Percentiles rank a stretch among this genome's conserved stretches.
phyloP scores from a whole-genome alignment of 2,797 vertebrate genomes.

The Amblyopsis hoosieri region DNA sequence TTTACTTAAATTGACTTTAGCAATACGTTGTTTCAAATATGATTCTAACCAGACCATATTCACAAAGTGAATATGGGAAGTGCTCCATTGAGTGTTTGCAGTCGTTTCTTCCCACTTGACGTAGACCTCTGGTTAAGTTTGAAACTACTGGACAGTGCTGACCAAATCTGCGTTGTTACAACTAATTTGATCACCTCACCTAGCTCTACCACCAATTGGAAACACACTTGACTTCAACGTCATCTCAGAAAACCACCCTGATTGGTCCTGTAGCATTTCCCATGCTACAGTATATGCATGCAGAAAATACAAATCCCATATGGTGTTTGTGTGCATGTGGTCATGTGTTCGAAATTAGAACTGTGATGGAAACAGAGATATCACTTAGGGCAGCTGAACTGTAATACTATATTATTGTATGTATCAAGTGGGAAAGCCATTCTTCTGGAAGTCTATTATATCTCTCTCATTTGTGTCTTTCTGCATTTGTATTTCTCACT shows the following conservation, averaged over 20 bases:
- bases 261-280: conserved; percentile 3
- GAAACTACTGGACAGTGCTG: no score
- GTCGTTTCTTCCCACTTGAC: no score
- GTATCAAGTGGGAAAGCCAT: conserved; percentile 30
- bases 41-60: conserved; percentile 1
- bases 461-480: conserved; percentile 2
- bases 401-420: conserved; percentile 9
- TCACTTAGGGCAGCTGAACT: conserved; percentile 20
- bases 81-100: no score
- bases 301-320: conserved; percentile 41
- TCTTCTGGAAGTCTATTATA: conserved; percentile 21
- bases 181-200: no score
- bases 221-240: no score
- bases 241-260: no score
- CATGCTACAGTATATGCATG: conserved; percentile 57
- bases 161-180: no score
- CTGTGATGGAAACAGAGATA: conserved; percentile 29
- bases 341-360: conserved; percentile 22
- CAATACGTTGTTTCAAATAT: neutral
- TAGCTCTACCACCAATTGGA: no score
- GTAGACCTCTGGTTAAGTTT: no score
- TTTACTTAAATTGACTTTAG: conserved; percentile 13
- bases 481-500: no score
- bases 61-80: no score
- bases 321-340: conserved; percentile 29